Base-by-base conservation (phyloP, 2,888 invertebrate species). In the Ichneumon xanthorius region DNA sequence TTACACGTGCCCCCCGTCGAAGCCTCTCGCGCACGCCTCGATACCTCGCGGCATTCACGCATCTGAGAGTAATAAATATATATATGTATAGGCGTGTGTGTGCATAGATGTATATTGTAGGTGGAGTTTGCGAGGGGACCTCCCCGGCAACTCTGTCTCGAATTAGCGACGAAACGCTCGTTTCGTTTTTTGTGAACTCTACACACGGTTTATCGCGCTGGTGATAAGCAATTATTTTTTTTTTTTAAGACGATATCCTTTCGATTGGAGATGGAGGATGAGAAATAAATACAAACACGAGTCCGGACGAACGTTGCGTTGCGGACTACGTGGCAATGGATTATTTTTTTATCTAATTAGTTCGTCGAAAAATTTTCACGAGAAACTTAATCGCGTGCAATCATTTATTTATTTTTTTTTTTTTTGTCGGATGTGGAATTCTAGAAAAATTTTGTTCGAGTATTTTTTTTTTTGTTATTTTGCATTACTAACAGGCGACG, bases 1-100 rank as follows among this genome's bases (percentile, higher is more conserved):
- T 58, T 58, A 58, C 58, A 58, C 58, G 58, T 26, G 58, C 58
- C 58, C 55, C 55, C 26, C 58, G 58, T 58, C 58, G 58, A 58
- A 26, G 11, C 26, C 58, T 58, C 22, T 58, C 26, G 55, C 55
- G 55, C 55, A 55, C 55, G 22, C 55, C 19, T 55, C 55, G 55
- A 55, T 22, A 55, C 55, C 22, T 55, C 55, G 26, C 58, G 26
- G 58, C 26, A 14, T 58, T 2, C 58, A 26, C 26, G 22, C 22
- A 14, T 26, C 26, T 14, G 14, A 58, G 58, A 58, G 11, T 58
- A 26, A 58, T 58, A 58, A 4, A 14, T 48, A 48, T 48, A 48
- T 48, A 16, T 48, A 48, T 48, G 4, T 48, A 48, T 48, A 48
- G 14, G 16, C 4, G 16, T 48, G 40, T 11, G 11, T 45, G 45